Percentiles rank a stretch among this genome's conserved stretches.
Evolutionary conservation across 2,888 invertebrate genomes (phyloP).

Genomic region (Mythimna albipuncta): DNA sequence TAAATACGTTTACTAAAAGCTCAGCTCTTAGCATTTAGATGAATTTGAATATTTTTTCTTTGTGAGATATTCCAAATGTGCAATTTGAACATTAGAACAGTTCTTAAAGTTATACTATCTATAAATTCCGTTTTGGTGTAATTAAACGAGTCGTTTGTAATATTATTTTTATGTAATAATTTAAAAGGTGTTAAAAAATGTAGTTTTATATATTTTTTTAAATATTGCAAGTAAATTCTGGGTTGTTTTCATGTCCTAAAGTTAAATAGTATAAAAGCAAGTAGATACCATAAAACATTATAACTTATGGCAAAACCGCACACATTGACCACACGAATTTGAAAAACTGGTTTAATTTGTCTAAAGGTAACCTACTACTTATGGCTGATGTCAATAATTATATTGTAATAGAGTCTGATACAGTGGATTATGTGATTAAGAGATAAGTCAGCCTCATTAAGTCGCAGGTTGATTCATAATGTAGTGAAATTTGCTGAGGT

Average conservation of each 20-base stretch:
- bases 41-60: constrained; percentile 64
- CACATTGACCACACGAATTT: constrained; percentile 25
- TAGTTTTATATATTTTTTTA: background rate
- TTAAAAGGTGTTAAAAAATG: constrained; percentile 22
- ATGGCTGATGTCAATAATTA: constrained; percentile 16
- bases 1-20: constrained; percentile 77
- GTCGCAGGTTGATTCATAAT: no score
- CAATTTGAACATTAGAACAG: constrained; percentile 68
- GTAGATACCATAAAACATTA: constrained; percentile 11
- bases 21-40: constrained; percentile 73
- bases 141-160: constrained; percentile 39
- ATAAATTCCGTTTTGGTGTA: constrained; percentile 57
- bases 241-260: constrained; percentile 2
- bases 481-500: no score
- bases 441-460: no score
- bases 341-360: constrained; percentile 10
- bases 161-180: constrained; percentile 10
- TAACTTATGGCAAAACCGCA: constrained; percentile 2
- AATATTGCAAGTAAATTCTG: constrained; percentile 27
- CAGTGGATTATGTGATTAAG: no score
- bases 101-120: constrained; percentile 62
- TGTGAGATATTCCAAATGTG: constrained; percentile 75
- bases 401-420: no score
- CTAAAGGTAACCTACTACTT: background rate
- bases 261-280: constrained; percentile 11